These are phyloP conservation scores for Paguma larvata DNA, from an alignment of 2,797 vertebrate species.

Conservation along the genomic window DNA sequence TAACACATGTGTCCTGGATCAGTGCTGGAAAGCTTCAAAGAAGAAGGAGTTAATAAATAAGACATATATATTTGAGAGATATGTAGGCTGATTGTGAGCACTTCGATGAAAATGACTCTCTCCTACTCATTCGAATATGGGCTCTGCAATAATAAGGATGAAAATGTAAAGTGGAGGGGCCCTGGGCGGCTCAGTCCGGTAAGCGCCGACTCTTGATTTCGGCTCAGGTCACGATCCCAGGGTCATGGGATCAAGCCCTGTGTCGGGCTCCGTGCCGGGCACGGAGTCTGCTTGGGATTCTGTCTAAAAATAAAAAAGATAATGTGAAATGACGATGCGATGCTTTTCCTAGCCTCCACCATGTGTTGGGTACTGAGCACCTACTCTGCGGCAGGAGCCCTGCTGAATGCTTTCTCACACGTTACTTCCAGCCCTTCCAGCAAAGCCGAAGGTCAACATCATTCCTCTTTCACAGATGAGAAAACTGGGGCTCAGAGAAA, in stretches of 20 bases:
- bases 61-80: background rate
- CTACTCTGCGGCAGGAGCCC: background rate
- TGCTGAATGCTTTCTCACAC: background rate
- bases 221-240: too few relatives aligned
- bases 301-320: background rate
- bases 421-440: background rate
- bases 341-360: background rate
- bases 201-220: too few relatives aligned
- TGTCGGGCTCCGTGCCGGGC: rapidly evolving
- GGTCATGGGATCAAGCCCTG: too few relatives aligned
- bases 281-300: too few relatives aligned
- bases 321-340: background rate
- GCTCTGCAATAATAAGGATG: background rate
- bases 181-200: too few relatives aligned
- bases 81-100: background rate
- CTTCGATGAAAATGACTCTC: background rate
- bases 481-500: background rate
- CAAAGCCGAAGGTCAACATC: background rate
- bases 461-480: background rate
- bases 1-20: background rate
- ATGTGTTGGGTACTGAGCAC: background rate
- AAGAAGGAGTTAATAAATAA: background rate
- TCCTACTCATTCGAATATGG: background rate
- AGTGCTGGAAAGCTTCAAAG: background rate
- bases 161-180: background rate